These are phyloP conservation scores for Machimus atricapillus DNA, from an alignment of 2,888 invertebrate genomes.

Conservation along the genomic window DNA sequence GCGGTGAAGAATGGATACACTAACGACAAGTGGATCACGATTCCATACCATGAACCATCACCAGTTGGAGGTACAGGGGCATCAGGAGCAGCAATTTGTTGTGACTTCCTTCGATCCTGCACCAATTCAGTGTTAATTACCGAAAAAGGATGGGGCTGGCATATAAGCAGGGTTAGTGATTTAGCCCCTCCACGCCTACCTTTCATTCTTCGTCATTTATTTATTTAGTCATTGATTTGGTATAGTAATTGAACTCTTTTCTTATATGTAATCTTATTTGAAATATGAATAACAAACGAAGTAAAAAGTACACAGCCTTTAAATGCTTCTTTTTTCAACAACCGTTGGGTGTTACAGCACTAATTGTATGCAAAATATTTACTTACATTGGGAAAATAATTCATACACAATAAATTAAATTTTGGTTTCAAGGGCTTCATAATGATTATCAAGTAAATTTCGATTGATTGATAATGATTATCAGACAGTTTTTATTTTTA, in stretches of 20 bases:
- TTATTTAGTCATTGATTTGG: neutral
- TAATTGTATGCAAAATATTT: too few relatives aligned
- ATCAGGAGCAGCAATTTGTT: neutral
- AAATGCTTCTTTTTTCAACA: too few relatives aligned
- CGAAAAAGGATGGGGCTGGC: neutral
- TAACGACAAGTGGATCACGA: conserved; percentile 34
- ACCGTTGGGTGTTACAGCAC: too few relatives aligned
- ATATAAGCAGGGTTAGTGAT: neutral
- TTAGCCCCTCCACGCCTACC: neutral
- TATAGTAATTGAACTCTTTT: neutral
- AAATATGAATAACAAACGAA: neutral
- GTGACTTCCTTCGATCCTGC: neutral
- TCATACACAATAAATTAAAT: too few relatives aligned
- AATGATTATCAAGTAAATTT: too few relatives aligned
- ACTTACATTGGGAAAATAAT: too few relatives aligned
- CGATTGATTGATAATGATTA: too few relatives aligned
- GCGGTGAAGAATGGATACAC: conserved; percentile 34
- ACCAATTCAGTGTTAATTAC: conserved; percentile 13
- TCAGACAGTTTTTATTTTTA: too few relatives aligned
- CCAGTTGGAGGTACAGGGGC: neutral
- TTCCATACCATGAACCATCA: neutral
- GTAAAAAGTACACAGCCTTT: neutral
- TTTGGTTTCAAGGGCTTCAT: too few relatives aligned
- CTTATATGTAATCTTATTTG: neutral
- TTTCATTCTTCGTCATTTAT: neutral